A percentile compares a stretch with the other conserved stretches of the same genome.
These are phyloP conservation scores for Eolophus roseicapilla DNA, from an alignment of 2,113 vertebrate genomes.

Conservation along the genomic window DNA sequence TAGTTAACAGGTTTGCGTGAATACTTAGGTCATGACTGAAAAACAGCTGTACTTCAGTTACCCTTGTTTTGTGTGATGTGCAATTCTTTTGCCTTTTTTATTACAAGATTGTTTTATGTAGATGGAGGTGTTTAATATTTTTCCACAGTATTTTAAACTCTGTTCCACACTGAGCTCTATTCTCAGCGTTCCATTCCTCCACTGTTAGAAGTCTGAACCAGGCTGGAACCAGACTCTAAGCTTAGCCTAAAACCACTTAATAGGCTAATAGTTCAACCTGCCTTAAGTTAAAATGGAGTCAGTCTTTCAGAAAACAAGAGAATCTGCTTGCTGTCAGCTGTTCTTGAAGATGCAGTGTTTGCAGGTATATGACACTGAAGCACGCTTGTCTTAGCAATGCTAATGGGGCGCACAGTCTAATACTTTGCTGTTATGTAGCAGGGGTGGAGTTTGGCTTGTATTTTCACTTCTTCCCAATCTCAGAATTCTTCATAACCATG, in stretches of 20 bases:
- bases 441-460: neutral
- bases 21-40: neutral
- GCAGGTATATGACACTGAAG: neutral
- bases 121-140: conserved; percentile 14
- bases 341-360: neutral
- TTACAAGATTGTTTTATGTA: neutral
- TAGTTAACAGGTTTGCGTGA: neutral
- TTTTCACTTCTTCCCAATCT: neutral
- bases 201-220: neutral
- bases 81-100: neutral
- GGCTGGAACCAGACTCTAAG: neutral
- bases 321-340: neutral
- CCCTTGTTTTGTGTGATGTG: neutral
- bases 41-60: neutral
- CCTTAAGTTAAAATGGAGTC: neutral
- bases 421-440: neutral
- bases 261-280: neutral
- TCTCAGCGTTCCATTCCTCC: neutral
- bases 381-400: neutral
- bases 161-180: neutral
- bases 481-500: neutral
- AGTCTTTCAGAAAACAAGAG: neutral
- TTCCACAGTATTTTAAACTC: neutral
- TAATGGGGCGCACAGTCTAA: neutral
- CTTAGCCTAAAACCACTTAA: neutral